These are phyloP conservation scores for Drosophila fungiperda DNA, from an alignment of 2,888 invertebrate genomes.

Conservation along the genomic window DNA sequence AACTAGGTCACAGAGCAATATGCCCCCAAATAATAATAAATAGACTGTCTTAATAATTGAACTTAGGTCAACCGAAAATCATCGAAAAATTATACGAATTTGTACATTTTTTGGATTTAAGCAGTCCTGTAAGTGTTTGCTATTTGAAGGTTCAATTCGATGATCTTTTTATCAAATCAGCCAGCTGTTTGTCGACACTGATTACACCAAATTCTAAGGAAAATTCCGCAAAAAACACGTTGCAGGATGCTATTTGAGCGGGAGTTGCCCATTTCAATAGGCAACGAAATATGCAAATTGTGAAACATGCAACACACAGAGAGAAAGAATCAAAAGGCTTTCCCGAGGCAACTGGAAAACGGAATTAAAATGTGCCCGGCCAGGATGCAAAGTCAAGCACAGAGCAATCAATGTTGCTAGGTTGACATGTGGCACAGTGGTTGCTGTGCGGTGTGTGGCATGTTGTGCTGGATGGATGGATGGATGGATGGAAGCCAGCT, in stretches of 20 bases:
- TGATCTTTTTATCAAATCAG: conserved; percentile 14
- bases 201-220: conserved; percentile 26
- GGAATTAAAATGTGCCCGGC: conserved; percentile 49
- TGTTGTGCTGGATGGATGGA: background rate
- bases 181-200: conserved; percentile 33
- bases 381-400: conserved; percentile 32
- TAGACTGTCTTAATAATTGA: no score
- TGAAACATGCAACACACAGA: conserved; percentile 56
- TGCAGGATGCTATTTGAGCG: background rate
- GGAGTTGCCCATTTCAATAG: conserved; percentile 10
- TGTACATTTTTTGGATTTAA: no score
- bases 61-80: no score
- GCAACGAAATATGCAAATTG: conserved; percentile 69
- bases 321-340: background rate
- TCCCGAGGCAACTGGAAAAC: conserved; percentile 37
- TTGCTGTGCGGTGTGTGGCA: background rate
- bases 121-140: background rate
- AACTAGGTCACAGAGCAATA: no score
- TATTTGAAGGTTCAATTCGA: conserved; percentile 2
- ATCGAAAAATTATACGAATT: no score
- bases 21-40: no score
- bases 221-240: conserved; percentile 23
- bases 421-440: background rate
- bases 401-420: conserved; percentile 52
- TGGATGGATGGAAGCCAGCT: background rate